A percentile compares a stretch with the other conserved stretches of the same genome.
Evolutionary conservation across 1,140 invertebrate species (phyloP).

Genomic region (Aphaenogaster floridana): DNA sequence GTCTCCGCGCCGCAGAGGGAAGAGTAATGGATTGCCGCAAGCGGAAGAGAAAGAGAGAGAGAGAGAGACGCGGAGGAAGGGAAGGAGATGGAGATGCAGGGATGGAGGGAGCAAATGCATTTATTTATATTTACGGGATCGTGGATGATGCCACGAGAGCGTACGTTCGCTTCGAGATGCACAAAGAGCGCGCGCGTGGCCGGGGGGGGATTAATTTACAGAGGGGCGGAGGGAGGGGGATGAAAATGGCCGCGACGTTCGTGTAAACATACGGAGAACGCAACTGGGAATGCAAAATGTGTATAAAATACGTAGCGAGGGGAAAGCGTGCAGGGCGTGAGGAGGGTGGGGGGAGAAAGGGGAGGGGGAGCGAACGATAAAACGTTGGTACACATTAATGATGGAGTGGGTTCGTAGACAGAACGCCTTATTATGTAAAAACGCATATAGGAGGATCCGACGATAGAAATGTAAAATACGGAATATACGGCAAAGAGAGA

Average conservation of each 20-base stretch:
- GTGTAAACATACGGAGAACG: conserved; percentile 39
- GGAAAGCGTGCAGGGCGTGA: not conserved
- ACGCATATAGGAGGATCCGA: not conserved
- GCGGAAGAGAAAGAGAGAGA: conserved; percentile 64
- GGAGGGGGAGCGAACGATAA: not conserved
- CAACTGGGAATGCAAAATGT: conserved; percentile 5
- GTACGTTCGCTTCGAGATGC: conserved; percentile 37
- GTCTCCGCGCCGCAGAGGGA: conserved; percentile 22
- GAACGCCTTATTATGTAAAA: not conserved
- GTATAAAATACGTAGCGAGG: not conserved
- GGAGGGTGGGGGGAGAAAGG: not conserved
- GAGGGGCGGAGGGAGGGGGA: not conserved
- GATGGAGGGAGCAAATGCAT: conserved; percentile 38
- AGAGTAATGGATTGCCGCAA: conserved; percentile 56
- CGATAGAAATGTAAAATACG: not conserved
- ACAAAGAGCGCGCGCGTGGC: conserved; percentile 28
- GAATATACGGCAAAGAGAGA: not conserved
- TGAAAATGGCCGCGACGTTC: conserved; percentile 45
- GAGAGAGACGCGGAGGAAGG: not conserved
- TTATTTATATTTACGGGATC: conserved; percentile 60
- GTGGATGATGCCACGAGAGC: conserved; percentile 51
- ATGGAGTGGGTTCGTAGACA: not conserved
- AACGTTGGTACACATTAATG: conserved; percentile 19
- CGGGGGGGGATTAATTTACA: conserved; percentile 45
- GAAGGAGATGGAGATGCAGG: conserved; percentile 25